These are phyloP conservation scores for Dicranocentrus wangi DNA, from an alignment of 2,888 invertebrate species.

Conservation along the genomic window DNA sequence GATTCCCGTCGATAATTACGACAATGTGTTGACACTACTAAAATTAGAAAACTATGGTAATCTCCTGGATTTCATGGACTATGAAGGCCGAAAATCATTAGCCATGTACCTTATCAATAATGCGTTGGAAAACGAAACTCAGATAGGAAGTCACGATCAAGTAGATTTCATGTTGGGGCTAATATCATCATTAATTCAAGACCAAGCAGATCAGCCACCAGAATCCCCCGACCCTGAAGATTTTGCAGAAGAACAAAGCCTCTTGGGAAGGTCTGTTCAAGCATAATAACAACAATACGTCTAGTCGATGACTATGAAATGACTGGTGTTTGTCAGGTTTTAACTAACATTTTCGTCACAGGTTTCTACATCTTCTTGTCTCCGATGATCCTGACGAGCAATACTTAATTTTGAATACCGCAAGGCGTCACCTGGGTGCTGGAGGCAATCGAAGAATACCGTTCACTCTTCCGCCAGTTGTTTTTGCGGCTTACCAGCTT, in stretches of 20 bases:
- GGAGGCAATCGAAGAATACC: constrained; percentile 92
- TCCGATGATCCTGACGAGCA: constrained; percentile 89
- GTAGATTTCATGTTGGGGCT: constrained; percentile 78
- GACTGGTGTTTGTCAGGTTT: too few relatives aligned
- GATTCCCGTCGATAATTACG: constrained; percentile 95
- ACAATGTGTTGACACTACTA: constrained; percentile 90
- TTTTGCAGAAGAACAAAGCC: constrained; percentile 95
- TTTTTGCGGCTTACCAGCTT: constrained; percentile 93
- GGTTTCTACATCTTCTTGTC: constrained; percentile 87
- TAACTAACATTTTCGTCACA: too few relatives aligned
- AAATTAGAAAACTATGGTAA: constrained; percentile 90
- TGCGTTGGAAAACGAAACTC: constrained; percentile 90
- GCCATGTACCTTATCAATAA: constrained; percentile 92
- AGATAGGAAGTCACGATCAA: constrained; percentile 90
- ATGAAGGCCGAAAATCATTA: constrained; percentile 87
- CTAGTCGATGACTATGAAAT: not conserved
- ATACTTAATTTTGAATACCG: constrained; percentile 90
- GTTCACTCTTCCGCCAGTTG: constrained; percentile 93
- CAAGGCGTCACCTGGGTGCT: constrained; percentile 90
- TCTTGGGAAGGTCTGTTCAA: constrained; percentile 86
- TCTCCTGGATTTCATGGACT: constrained; percentile 90
- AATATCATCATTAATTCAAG: constrained; percentile 88
- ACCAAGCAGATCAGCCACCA: constrained; percentile 84
- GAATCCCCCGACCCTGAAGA: constrained; percentile 91
- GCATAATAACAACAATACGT: too few relatives aligned